Base-by-base conservation (phyloP, 2,113 vertebrate species). In the Cacatua alba region DNA sequence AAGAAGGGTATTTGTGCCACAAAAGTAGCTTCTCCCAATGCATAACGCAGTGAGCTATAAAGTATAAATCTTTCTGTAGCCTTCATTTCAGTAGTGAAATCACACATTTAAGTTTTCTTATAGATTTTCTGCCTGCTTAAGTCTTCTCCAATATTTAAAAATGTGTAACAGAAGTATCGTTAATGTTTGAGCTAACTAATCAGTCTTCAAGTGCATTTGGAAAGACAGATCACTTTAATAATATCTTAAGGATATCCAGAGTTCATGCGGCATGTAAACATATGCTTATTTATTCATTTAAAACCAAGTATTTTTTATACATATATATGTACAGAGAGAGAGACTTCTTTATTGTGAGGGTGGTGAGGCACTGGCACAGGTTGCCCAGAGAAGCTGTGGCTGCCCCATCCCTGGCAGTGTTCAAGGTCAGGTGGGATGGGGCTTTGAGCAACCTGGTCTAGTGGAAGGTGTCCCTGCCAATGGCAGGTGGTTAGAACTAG, bases 1-100 rank as follows among this genome's bases (percentile, higher is more conserved):
- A 98, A 98, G 97, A 97, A 94, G 83, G 94, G 97, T 95, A 63
- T 97, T 95, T 97, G 92, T 97, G 81, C 83, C 83, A 94, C 74
- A 75, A 77, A 86, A 96, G 97, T 53, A 94, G 97, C 96, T 97
- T 97, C 96, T 97, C 96, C 94, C 77, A 71, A 33, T 31, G 74
- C 83, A 55, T 55, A 84, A 84, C 13, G 25, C 91, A 91, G 88
- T 7, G 33, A 64, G 80, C 82, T 79, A 76, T 48, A 65, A 92
- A 93, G 74, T 72, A 31, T 28, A 83, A 95, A 94, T 91, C 88
- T 72, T 96, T 94, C 86, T 91, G 28, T 75, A 68, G 20, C 68
- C 35, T 11, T 65, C 63, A 86, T 59, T 92, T 96, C 80, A 78
- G 74, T 52, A 52, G 19, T 31, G 49, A 94, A 82, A 78, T 43